Percentiles rank a stretch among this genome's conserved stretches.
Evolutionary conservation across 2,888 invertebrate species (phyloP).

Genomic region (Phyllotreta cruciferae): DNA sequence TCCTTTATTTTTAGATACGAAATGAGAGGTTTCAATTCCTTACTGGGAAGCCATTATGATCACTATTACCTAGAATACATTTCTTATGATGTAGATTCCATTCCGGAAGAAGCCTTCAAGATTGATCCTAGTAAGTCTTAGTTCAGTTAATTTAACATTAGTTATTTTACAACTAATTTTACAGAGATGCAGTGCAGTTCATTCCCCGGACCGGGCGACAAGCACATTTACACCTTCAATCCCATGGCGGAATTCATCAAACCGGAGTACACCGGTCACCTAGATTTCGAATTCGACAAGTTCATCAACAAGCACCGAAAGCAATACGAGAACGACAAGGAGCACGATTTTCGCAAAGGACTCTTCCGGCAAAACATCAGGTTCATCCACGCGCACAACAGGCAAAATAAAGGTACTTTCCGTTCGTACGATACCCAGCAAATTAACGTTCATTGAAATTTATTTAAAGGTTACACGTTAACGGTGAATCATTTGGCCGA

Average conservation of each 20-base stretch:
- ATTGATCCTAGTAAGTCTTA: slow-evolving; percentile 66
- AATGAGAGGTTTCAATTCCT: slow-evolving; percentile 91
- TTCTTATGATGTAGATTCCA: slow-evolving; percentile 70
- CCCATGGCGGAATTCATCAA: slow-evolving; percentile 92
- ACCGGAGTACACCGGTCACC: slow-evolving; percentile 71
- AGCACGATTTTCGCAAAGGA: slow-evolving; percentile 75
- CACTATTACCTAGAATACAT: slow-evolving; percentile 90
- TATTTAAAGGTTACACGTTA: slow-evolving; percentile 68
- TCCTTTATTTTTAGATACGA: slow-evolving; percentile 68
- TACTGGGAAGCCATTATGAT: slow-evolving; percentile 95
- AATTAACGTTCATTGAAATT: not conserved
- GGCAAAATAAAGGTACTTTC: slow-evolving; percentile 52
- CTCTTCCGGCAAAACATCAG: slow-evolving; percentile 88
- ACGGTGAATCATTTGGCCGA: slow-evolving; percentile 90
- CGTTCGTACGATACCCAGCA: not conserved
- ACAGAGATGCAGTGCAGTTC: slow-evolving; percentile 73
- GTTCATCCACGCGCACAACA: slow-evolving; percentile 60
- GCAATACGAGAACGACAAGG: slow-evolving; percentile 69
- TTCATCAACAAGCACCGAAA: slow-evolving; percentile 79
- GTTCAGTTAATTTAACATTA: slow-evolving; percentile 5
- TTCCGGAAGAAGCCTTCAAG: slow-evolving; percentile 73
- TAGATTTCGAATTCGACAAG: slow-evolving; percentile 76
- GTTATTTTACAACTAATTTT: slow-evolving; percentile 39
- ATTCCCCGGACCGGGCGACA: slow-evolving; percentile 87
- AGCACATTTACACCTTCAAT: slow-evolving; percentile 84